Evolutionary conservation across 2,888 invertebrate species (phyloP), one percentile per base, ranked within the genome.

Genomic region (Ichneumoninae sp.): DNA sequence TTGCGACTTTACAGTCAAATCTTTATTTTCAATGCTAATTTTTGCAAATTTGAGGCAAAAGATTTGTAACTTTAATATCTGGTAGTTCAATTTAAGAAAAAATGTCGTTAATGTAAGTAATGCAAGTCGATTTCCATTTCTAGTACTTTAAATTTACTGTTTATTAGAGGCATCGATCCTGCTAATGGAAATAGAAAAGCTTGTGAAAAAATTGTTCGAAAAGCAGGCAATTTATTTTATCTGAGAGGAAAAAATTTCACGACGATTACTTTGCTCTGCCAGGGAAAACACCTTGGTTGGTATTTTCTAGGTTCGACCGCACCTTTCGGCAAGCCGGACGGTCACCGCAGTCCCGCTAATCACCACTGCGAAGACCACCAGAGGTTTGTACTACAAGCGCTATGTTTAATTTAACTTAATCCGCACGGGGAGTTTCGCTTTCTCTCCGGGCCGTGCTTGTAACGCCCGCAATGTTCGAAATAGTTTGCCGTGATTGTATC

Each of bases 321-420:
- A 74, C 47, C 50, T 63, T 63, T 10, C n/a, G 52, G 33, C 33
- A 19, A 52, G 30, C 50, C 69, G 8, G 22, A 6, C 30, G 70
- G 52, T 50, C 52, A 16, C n/a, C n/a, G 16, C 7, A n/a, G 33
- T n/a, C 60, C 54, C 10, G 50, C 26, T 83, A 80, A 83, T 80
- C 80, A 80, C 36, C 75, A 75, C 65, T 63, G 63, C 36, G 40
- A 50, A 40, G 66, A 26, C 50, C 75, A 75, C n/a, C 69, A 63
- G 69, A 70, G 40, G 30, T 75, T 65, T 65, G 70, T n/a, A 26
- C 40, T 36, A n/a, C n/a, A 54, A 74, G 44, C 10, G 44, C 70
- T 70, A 19, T 81, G 81, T 83, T 83, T 83, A 81, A 83, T 83
- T 85, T 75, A 75, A 79, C 68, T 83, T 76, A 76, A 52, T n/a